These are phyloP conservation scores for Diglossa brunneiventris DNA, from an alignment of 2,113 vertebrate genomes.

Conservation along the genomic window DNA sequence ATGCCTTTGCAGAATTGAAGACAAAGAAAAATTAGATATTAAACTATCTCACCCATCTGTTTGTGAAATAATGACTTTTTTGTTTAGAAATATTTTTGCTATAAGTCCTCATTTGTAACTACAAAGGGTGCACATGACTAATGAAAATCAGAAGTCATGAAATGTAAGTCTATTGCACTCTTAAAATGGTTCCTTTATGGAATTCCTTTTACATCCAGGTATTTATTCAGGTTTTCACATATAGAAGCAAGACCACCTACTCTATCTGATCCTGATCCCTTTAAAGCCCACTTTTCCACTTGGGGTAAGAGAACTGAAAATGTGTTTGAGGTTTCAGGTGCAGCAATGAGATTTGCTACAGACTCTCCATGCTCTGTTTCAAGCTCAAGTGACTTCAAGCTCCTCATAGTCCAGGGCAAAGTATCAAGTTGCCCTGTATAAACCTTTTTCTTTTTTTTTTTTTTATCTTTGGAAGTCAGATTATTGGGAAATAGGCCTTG, in stretches of 20 bases:
- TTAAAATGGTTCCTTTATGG: not conserved
- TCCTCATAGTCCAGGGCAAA: not conserved
- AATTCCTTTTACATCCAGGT: accelerated
- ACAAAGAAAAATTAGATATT: not conserved
- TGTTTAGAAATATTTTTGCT: not conserved
- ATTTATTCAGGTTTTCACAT: not conserved
- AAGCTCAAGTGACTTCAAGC: not conserved
- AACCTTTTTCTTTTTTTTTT: not conserved
- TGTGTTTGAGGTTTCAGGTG: not conserved
- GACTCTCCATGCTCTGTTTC: not conserved
- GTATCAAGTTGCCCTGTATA: not conserved
- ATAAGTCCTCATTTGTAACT: not conserved
- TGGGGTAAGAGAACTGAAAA: not conserved
- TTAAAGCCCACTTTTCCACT: not conserved
- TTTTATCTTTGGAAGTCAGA: not conserved
- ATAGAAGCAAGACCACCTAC: not conserved
- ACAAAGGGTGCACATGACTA: not conserved
- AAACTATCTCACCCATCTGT: not conserved
- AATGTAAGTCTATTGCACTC: not conserved
- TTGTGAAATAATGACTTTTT: not conserved
- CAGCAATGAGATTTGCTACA: not conserved
- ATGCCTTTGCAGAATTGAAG: not conserved
- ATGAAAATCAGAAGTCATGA: not conserved
- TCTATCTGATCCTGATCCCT: not conserved
- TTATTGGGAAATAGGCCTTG: not conserved